Evolutionary conservation across 2,888 invertebrate genomes (phyloP), one percentile per base, ranked within the genome.

Genomic region (Cecidostiba fungosa): DNA sequence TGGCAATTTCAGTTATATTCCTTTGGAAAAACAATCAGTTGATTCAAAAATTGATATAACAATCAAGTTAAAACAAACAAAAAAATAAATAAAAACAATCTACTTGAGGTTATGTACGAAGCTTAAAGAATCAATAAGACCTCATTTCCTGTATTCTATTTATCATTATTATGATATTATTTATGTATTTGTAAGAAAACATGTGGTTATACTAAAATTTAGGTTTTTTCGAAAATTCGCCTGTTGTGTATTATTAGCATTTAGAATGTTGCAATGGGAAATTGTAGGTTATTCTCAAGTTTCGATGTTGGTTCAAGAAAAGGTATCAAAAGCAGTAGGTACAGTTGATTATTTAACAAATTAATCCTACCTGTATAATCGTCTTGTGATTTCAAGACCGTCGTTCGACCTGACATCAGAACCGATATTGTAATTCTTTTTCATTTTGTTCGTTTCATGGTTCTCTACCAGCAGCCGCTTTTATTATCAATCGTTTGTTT

Each of bases 381-480:
- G 95, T 92, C 94, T 94, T 84, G 95, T 94, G 90, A 94, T 93
- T 90, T 95, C 95, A 89, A 94, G 94, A 91, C 94, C 94, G 91
- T 95, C 95, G 90, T 94, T 94, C 89, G 94, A 93, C 90, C 94
- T 94, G 89, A 92, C 94, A 92, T 94, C 94, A 91, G 94, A 94
- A 90, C 94, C 92, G 90, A 94, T 92, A 93, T 94, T 94, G 90
- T 94, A 94, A 89, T 92, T 92, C 92, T 94, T 95, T 94, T 94
- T 95, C 95, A 95, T 94, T 74, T 85, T 87, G 84, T 74, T 79
- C 26, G 74, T 82, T 82, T 85, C 78, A 84, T 84, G 50, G 23
- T 62, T 85, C 10, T 73, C 29, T 23, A 73, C 14, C 74, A 84
- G 54, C 59, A 77, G 36, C 66, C 19, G 77, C 62, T 77, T 66